Evolutionary conservation across 2,888 invertebrate genomes (phyloP).

Genomic region (Mermis nigrescens): DNA sequence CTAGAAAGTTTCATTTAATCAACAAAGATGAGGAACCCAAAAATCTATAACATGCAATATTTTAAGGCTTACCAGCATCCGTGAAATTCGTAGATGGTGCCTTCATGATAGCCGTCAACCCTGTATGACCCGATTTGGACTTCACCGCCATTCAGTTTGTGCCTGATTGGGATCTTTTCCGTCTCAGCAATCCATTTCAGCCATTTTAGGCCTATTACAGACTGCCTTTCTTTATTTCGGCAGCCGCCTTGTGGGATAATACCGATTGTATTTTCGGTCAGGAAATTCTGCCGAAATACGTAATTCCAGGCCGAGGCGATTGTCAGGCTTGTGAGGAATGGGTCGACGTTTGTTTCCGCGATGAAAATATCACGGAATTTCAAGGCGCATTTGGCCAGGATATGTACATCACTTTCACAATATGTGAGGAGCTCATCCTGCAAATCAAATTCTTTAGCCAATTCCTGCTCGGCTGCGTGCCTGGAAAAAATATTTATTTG

Average conservation of each 20-base stretch:
- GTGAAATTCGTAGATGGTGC: background rate
- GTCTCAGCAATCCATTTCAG: background rate
- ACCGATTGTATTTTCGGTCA: background rate
- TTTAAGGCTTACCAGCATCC: background rate
- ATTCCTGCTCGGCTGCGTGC: background rate
- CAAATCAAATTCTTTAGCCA: background rate
- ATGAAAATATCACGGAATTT: background rate
- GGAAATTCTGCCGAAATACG: background rate
- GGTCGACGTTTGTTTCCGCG: background rate
- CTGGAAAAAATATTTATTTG: background rate
- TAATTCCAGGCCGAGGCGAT: background rate
- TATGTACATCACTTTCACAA: background rate
- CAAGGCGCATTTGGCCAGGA: background rate
- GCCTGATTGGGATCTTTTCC: background rate
- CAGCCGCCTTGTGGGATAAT: background rate
- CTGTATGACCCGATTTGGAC: background rate
- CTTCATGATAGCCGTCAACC: background rate
- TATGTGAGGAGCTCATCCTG: background rate
- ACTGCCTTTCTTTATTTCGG: background rate
- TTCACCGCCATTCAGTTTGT: background rate
- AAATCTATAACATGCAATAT: too few species aligned
- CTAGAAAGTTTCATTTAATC: too few species aligned
- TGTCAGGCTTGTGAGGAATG: background rate
- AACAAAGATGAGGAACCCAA: too few species aligned
- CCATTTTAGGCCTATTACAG: background rate